A percentile compares a stretch with the other conserved stretches of the same genome.
Evolutionary conservation across 1,140 invertebrate genomes (phyloP).

Genomic region (Conopomorpha cramerella): DNA sequence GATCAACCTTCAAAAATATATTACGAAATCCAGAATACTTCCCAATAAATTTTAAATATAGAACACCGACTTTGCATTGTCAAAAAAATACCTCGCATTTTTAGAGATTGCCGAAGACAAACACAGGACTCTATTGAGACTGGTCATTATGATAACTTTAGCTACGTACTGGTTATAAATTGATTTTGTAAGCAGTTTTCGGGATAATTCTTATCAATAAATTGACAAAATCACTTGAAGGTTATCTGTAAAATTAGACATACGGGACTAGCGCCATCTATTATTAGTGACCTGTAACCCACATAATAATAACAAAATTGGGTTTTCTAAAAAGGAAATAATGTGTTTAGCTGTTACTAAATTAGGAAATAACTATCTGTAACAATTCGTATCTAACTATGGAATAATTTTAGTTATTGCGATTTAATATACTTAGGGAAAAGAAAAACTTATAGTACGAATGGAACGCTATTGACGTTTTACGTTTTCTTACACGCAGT

Average conservation of each 20-base stretch:
- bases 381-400: neutral
- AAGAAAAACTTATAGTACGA: neutral
- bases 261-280: slow-evolving; percentile 46
- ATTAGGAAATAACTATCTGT: neutral
- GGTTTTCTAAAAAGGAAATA: neutral
- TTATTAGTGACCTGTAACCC: slow-evolving; percentile 3
- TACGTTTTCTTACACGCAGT: no score
- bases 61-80: slow-evolving; percentile 8
- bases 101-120: slow-evolving; percentile 30
- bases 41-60: slow-evolving; percentile 9
- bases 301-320: neutral
- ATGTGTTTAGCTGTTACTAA: neutral
- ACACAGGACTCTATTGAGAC: slow-evolving; percentile 30
- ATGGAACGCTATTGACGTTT: no score
- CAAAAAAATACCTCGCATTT: slow-evolving; percentile 36
- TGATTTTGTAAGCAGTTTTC: no score
- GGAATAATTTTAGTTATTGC: neutral
- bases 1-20: slow-evolving; percentile 38
- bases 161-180: no score
- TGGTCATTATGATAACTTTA: slow-evolving; percentile 41
- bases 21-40: slow-evolving; percentile 13
- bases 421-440: neutral
- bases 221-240: slow-evolving; percentile 55
- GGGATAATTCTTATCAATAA: slow-evolving; percentile 41
- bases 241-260: no score